Conservation (phyloP, 2,113 vertebrate genomes). For the Chiloscyllium plagiosum region DNA sequence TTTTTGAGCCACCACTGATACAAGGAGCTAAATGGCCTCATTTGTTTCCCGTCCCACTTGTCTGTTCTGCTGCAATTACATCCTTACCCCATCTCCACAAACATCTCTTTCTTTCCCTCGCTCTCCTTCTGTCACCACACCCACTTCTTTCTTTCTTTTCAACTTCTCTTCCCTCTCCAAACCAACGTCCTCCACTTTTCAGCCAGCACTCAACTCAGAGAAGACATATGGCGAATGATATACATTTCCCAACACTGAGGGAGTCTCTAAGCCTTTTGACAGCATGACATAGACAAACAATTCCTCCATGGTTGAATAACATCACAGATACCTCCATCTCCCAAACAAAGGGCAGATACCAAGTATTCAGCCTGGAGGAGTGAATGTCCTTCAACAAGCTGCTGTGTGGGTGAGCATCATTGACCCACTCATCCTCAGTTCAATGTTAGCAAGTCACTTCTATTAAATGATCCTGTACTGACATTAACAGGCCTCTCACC, state of each 20-base stretch:
- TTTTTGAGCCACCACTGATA: background rate
- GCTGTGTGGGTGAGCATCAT: background rate
- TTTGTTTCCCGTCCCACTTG: background rate
- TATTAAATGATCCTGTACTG: background rate
- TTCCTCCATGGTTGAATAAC: background rate
- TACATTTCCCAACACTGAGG: background rate
- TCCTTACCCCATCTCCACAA: background rate
- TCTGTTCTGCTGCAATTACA: background rate
- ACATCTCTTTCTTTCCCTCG: background rate
- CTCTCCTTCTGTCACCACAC: background rate
- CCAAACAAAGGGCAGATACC: background rate
- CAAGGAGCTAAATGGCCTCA: background rate
- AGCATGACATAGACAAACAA: background rate
- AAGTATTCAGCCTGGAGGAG: background rate
- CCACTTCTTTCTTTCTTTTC: background rate
- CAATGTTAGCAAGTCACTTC: background rate
- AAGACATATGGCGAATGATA: background rate
- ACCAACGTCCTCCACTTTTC: background rate
- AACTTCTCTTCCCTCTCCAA: background rate
- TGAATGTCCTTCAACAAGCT: background rate
- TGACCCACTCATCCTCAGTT: background rate
- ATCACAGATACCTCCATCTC: background rate
- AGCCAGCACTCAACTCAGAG: background rate
- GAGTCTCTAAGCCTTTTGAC: background rate
- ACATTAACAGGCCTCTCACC: constrained; percentile 50